Evolutionary conservation across 2,797 vertebrate genomes (phyloP), one percentile per base, ranked within the genome.

Genomic region (Chaetodon trifasciatus): DNA sequence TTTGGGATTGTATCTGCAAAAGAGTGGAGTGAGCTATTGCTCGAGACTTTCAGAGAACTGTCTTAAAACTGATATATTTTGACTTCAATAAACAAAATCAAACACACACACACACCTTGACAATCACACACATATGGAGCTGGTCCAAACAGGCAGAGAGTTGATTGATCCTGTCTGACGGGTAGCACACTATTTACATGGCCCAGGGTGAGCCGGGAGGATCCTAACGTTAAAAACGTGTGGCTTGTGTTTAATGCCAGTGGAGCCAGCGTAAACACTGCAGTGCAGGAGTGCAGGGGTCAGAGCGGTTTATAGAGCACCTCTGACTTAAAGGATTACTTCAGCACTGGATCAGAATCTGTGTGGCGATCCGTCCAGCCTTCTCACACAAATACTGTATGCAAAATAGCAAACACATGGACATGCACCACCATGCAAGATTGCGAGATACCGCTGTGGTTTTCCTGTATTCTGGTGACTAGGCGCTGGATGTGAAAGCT

Each of bases 211-310:
- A 80, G 83, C 84, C 44, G 78, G 82, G 86, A 92, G 88, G 89
- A 93, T 91, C 88, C 81, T 91, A 94, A 92, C 87, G 89, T 84
- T 92, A 92, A 93, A 95, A 95, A 86, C 94, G 94, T 95, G 94
- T 89, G 82, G 87, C 91, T 86, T 72, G 80, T 92, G 92, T 92
- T 92, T 90, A 92, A 91, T 86, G 87, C 87, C 69, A 62, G 73
- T 50, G 86, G 89, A 92, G 93, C 79, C 87, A 88, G 86, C 80
- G 28, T 95, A 95, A 95, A 94, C 93, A 93, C 70, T 47, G 84
- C 62, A 50, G 82, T 42, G 72, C 62, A 66, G 74, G 88, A 90
- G 88, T 89, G 8, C 70, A 79, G 73, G 81, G 92, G 92, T 94
- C 93, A 92, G 61, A 90, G 84, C 13, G 75, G 91, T 94, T 93